Evolutionary conservation across 53 echinoderm and acorn worm species (phyloP), one percentile per base, ranked within the genome.

Genomic region (Henricia sp.): DNA sequence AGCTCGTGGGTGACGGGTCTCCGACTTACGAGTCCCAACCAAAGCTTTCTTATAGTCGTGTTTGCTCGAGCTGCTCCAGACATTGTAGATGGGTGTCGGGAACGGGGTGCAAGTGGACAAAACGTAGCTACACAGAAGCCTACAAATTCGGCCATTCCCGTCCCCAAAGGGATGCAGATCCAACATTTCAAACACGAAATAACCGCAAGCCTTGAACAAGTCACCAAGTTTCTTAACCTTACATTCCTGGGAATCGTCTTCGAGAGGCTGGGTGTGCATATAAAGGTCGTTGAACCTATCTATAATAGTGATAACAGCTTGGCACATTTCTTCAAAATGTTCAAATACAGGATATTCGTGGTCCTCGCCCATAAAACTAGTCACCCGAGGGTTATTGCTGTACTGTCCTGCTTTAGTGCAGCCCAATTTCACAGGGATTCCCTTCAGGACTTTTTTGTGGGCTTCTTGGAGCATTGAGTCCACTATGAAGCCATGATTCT

Each of bases 91-190:
- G 16, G 75, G 57, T 11, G 27, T 42, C 19, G 75, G 42, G 27
- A 75, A 75, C 3, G 75, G 75, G 20, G 75, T 75, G 38, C 75
- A 57, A 0, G 16, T 75, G 14, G 75, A 75, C 37, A 75, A 39
- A 10, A 75, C 75, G 58, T 75, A 75, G 28, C 75, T 75, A n/a
- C 75, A 75, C 10, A 75, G 57, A n/a, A 75, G 57, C 20, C 75
- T 37, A 29, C 75, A 75, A 21, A 75, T 55, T 41, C 75, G 26
- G 10, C 75, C 75, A 29, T 75, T 75, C 39, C 75, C 75, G 40
- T 75, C 75, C 40, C 56, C 75, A 75, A 75, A 75, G 4, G 75
- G 75, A 39, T 75, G 75, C 57, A 75, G 29, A 30, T 75, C 75
- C 3, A 75, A 58, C 58, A 75, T 75, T 40, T 75, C 56, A 40